Evolutionary conservation across 2,888 invertebrate species (phyloP), one percentile per base, ranked within the genome.

Genomic region (Napeogenes sylphis): DNA sequence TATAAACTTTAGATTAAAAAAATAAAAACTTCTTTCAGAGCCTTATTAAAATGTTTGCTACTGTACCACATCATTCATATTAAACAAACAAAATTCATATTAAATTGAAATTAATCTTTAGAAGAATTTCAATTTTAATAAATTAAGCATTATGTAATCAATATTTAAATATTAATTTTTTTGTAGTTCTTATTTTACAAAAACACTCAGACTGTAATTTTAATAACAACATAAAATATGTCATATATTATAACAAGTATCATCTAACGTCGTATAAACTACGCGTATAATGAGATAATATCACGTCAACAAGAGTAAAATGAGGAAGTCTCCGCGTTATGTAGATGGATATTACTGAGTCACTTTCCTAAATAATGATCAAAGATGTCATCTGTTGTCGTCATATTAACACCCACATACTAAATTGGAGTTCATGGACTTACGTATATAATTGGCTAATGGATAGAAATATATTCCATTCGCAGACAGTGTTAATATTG

Each of bases 311-410:
- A 56, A 58, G 64, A 55, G 55, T 45, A 55, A 53, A 62, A 64
- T 58, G 59, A 66, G 66, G 64, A 66, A 62, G 66, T 59, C 53
- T 55, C 55, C 57, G 35, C 55, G 58, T 64, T 62, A 64, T 62
- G 64, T 64, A 64, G 59, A 66, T 62, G 62, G 64, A 60, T 66
- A 66, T 55, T 59, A 47, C 45, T 62, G 58, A 60, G 57, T 42
- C 64, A 66, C 59, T 62, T 64, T 66, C 61, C 45, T 58, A 58
- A n/a, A 58, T 62, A 58, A 51, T 33, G 54, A 56, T 56, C 21
- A 35, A 13, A 46, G 35, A 59, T 63, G 38, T 56, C 56, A 55
- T 30, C 54, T 38, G 56, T 42, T 45, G 46, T 51, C 51, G 21
- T 51, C 30, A 8, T 51, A 51, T 51, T 51, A 51, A 51, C 51